Conservation (phyloP, 2,888 invertebrate genomes). For the Drosophila testacea region DNA sequence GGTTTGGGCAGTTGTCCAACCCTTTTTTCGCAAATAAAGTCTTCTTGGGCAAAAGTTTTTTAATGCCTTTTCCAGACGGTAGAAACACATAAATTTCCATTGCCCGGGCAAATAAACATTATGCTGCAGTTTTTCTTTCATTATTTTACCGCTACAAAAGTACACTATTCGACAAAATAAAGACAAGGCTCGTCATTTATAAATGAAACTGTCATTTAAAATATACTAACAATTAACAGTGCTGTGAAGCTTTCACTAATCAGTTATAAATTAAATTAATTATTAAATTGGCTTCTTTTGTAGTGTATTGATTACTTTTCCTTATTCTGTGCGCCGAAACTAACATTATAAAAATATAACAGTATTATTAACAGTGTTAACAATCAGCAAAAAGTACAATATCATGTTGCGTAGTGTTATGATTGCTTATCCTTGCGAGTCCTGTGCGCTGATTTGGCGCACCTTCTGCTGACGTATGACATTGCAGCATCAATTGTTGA, state of each 20-base stretch:
- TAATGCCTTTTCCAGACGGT: slow-evolving; percentile 64
- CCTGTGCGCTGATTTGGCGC: slow-evolving; percentile 63
- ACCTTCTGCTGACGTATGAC: slow-evolving; percentile 80
- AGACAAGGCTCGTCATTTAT: neutral
- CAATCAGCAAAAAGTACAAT: neutral
- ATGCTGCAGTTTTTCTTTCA: slow-evolving; percentile 69
- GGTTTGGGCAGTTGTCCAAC: slow-evolving; percentile 40
- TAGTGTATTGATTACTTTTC: too few species aligned
- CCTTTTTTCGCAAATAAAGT: slow-evolving; percentile 52
- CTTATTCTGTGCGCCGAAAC: too few species aligned
- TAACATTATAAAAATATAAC: neutral
- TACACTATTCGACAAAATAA: slow-evolving; percentile 28
- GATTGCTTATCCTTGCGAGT: slow-evolving; percentile 39
- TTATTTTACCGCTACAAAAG: neutral
- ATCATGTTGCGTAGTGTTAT: slow-evolving; percentile 38
- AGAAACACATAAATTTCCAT: slow-evolving; percentile 70
- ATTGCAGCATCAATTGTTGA: slow-evolving; percentile 78
- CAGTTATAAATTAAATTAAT: too few species aligned
- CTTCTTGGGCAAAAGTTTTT: slow-evolving; percentile 73
- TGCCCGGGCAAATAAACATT: slow-evolving; percentile 73
- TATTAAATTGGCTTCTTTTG: too few species aligned
- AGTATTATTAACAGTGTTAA: neutral
- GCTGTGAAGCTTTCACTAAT: too few species aligned
- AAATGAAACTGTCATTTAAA: neutral
- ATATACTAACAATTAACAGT: neutral